Evolutionary conservation across 2,888 invertebrate species (phyloP), one percentile per base, ranked within the genome.

Genomic region (Polyommatus iphigenia): DNA sequence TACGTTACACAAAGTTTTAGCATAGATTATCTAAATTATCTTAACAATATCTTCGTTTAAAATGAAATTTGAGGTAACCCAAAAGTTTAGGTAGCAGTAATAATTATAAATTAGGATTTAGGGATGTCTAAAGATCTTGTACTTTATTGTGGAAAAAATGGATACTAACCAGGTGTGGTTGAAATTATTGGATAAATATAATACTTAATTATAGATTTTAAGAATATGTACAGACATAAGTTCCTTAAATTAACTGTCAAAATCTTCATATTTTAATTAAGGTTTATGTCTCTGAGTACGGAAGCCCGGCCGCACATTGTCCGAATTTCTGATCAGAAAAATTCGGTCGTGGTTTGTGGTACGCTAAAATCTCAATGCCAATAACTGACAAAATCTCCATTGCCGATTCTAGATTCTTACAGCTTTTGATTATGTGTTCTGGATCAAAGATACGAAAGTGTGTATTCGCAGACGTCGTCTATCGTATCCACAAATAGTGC

Each of bases 1-100:
- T 46, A 73, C 54, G 50, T 75, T 75, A 50, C 50, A 50, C 54
- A 24, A 75, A 75, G 50, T 54, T 75, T 75, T 24, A 73, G 50
- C 46, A 2, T 73, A 50, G 15, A 18, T 50, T 20, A 73, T 50
- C 20, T 24, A n/a, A 73, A 75, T 75, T 75, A 54, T 20, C 29
- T 32, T 75, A 75, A 32, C 54, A 50, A 75, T 54, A 29, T 50
- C 46, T 46, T 29, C 3, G 18, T 46, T 50, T 75, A 54, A 75
- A 54, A 54, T 75, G 18, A 29, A 24, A 67, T 67, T 67, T 67
- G 67, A 6, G 67, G 5, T 67, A 29, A 67, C 67, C 67, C 67
- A 18, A 29, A 67, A 67, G 29, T 67, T 67, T 67, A 67, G 67
- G 67, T 29, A 29, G 29, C 18, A 67, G 67, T 13, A 13, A 67